Conservation (phyloP, 2,797 vertebrate species). For the Poeciliopsis gracilis region DNA sequence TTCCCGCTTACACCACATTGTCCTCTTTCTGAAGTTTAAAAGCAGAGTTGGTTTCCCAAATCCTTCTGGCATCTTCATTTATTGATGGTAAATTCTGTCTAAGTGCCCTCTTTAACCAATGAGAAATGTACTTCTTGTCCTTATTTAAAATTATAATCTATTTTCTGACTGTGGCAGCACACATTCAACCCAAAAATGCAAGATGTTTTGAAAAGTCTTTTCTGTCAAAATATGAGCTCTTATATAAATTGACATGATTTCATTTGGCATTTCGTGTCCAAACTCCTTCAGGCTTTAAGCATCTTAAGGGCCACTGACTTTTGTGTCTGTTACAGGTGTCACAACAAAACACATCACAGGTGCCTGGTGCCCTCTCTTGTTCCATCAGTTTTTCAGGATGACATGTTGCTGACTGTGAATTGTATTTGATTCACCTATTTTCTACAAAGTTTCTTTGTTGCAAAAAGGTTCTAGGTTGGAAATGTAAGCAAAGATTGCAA, state of each 20-base stretch:
- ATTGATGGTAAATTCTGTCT: slow-evolving; percentile 49
- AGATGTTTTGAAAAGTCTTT: neutral
- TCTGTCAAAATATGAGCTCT: neutral
- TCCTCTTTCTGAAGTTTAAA: slow-evolving; percentile 62
- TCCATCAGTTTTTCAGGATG: neutral
- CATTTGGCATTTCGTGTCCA: neutral
- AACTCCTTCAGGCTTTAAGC: neutral
- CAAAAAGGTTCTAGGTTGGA: neutral
- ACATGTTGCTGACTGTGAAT: neutral
- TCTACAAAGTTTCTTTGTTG: neutral
- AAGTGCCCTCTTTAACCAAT: slow-evolving; percentile 23
- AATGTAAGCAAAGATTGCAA: neutral
- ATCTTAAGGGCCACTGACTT: neutral
- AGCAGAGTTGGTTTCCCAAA: slow-evolving; percentile 66
- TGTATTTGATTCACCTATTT: neutral
- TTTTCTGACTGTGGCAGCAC: neutral
- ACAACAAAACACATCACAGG: neutral
- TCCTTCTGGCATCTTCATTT: slow-evolving; percentile 64
- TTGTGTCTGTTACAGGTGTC: neutral
- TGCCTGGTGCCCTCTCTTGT: neutral
- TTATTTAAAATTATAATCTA: neutral
- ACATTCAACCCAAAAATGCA: no score
- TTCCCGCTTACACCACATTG: slow-evolving; percentile 62
- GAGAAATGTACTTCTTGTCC: neutral
- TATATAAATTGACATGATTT: neutral